These are phyloP conservation scores for Brachyrhaphis roseni DNA, from an alignment of 2,797 vertebrate species.

Conservation along the genomic window DNA sequence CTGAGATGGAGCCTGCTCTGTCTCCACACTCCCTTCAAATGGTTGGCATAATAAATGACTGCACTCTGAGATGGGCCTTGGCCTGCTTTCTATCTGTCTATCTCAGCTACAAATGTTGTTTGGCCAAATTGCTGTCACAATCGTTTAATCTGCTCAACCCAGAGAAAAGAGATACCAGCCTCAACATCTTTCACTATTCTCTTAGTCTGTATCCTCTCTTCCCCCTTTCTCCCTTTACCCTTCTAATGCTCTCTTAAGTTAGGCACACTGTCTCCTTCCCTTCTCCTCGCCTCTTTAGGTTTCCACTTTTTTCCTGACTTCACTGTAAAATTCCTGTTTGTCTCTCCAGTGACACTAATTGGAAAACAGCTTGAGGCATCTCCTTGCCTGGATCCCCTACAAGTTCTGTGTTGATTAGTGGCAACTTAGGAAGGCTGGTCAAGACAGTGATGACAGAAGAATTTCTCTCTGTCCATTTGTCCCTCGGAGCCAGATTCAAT, in stretches of 20 bases:
- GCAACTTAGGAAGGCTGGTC: slow-evolving; percentile 77
- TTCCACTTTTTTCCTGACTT: slow-evolving; percentile 45
- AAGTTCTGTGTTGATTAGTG: slow-evolving; percentile 78
- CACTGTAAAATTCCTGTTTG: slow-evolving; percentile 74
- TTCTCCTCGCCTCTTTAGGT: slow-evolving; percentile 31
- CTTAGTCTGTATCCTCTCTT: slow-evolving; percentile 23
- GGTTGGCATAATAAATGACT: slow-evolving; percentile 65
- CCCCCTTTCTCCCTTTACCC: slow-evolving; percentile 33
- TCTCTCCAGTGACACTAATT: slow-evolving; percentile 84
- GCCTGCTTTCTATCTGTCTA: slow-evolving; percentile 69
- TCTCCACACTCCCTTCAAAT: slow-evolving; percentile 51
- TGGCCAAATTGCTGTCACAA: slow-evolving; percentile 81
- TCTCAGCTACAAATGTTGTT: slow-evolving; percentile 72
- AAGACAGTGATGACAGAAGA: slow-evolving; percentile 55
- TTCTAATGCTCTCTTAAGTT: slow-evolving; percentile 53
- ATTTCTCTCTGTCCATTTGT: slow-evolving; percentile 37
- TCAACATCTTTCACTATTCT: slow-evolving; percentile 47
- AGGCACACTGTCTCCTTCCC: slow-evolving; percentile 34
- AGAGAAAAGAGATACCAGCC: slow-evolving; percentile 54
- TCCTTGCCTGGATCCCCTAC: slow-evolving; percentile 73
- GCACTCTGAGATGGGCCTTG: slow-evolving; percentile 50
- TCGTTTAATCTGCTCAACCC: slow-evolving; percentile 75
- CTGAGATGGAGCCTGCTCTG: slow-evolving; percentile 46
- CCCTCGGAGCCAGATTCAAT: slow-evolving; percentile 19
- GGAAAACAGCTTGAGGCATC: slow-evolving; percentile 81